Base-by-base conservation (phyloP, 2,113 vertebrate species). In the Phaethornis superciliosus region DNA sequence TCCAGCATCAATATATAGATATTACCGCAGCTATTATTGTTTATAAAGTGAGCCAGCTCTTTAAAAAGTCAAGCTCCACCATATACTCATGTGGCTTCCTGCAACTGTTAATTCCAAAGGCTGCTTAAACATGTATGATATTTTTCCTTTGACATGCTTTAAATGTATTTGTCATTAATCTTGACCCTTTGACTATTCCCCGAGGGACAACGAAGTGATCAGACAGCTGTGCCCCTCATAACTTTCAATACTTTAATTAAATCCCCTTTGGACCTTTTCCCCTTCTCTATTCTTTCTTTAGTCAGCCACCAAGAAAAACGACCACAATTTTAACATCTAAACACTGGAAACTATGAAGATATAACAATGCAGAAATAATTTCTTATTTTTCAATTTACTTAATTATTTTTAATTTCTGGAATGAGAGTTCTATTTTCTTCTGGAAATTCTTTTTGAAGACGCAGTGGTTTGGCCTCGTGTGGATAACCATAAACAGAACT, bases 271-370 rank as follows among this genome's bases (percentile, higher is more conserved):
- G 94, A 97, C 85, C 93, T 90, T 94, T 74, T 40, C 7, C 40
- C 35, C 42, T 77, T 37, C 60, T 91, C 89, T 35, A 12, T 93
- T 96, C 89, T 94, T 90, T 94, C 93, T 96, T 96, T 79, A 95
- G 95, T 89, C 94, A 92, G 85, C 72, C 92, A 95, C 90, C 80
- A 84, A 95, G 92, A 94, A 94, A 93, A 75, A 79, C 76, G 16
- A 88, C 77, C 82, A 37, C 93, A 95, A 2, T 64, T 95, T 96
- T 90, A 93, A 81, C 93, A 92, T 95, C 91, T 81, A 64, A 94
- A 95, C 88, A 90, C 92, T 97, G 96, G 96, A 97, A 97, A 96
- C 88, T 94, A 96, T 96, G 96, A 96, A 94, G 92, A 94, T 95
- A 68, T 27, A 97, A 96, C 94, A 95, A 94, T 96, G 92, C 93